Evolutionary conservation across 2,888 invertebrate species (phyloP), one percentile per base, ranked within the genome.

Genomic region (Pteria penguin): DNA sequence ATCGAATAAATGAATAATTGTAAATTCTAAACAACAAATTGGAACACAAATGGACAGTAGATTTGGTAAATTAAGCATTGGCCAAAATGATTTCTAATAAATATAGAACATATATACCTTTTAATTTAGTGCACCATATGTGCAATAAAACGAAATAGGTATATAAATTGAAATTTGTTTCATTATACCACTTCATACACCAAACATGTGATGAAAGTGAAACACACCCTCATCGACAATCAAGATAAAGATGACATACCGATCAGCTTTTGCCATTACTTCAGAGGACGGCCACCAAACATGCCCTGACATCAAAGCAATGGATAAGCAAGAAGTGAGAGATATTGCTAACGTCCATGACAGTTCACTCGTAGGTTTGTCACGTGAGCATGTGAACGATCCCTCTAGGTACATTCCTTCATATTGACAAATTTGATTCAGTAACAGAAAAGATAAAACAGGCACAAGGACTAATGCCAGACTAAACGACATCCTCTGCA

Each of bases 281-380:
- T 99, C 98, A 87, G 97, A 97, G 93, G 98, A 97, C 2, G 99
- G 99, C 0, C 96, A 97, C 98, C 98, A 98, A 80, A 98, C 96
- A 89, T 99, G 98, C 78, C 97, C 93, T 0, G 98, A 96, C 70
- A 98, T 96, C 98, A 98, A 97, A 0, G 97, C 96, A 92, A 98
- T 97, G 0, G 97, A 97, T 3, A 98, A 91, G 60, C 98, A 92
- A 97, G 98, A 97, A 29, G 79, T 71, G 5, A 52, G 65, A 1
- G 71, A 67, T 18, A 72, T 24, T 2, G 62, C 70, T 45, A 14
- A 8, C 18, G 45, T 45, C 45, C 18, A 14, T 8, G 18, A 45
- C 11, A 14, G 8, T 8, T 45, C 45, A 14, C 0, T 18, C 8
- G 45, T 45, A 14, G 18, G 11, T 45, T 45, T 8, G 18, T 18